Conservation (phyloP, 2,113 vertebrate genomes). For the Strix uralensis region DNA sequence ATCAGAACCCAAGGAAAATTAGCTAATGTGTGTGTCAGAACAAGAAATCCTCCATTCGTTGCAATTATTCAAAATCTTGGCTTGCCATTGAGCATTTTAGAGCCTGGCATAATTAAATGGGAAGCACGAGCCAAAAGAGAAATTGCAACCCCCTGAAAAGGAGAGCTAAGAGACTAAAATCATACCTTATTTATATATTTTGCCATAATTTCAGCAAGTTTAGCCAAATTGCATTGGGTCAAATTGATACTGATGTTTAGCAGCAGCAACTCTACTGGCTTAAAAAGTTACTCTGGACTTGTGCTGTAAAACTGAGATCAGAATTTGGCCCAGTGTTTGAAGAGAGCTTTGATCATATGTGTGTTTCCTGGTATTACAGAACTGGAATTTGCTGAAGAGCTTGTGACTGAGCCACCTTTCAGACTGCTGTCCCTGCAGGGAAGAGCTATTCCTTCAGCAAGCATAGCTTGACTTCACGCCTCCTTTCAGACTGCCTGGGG, state of each 20-base stretch:
- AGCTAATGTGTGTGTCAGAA: conserved; percentile 39
- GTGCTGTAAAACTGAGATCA: not conserved
- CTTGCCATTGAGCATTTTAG: conserved; percentile 18
- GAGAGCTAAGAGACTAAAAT: conserved; percentile 10
- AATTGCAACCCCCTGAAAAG: not conserved
- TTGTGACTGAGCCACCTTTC: not conserved
- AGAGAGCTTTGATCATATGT: not conserved
- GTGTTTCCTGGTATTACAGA: not conserved
- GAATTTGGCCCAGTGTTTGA: not conserved
- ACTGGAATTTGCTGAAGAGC: not conserved
- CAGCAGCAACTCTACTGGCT: not conserved
- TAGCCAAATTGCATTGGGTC: not conserved
- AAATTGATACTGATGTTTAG: not conserved
- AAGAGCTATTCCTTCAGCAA: not conserved
- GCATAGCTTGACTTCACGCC: not conserved
- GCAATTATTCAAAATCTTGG: conserved; percentile 63
- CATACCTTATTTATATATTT: conserved; percentile 2
- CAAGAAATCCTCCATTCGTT: conserved; percentile 40
- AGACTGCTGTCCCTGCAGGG: not conserved
- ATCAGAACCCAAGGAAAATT: conserved; percentile 55
- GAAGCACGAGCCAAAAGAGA: conserved; percentile 29
- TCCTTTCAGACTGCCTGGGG: not conserved
- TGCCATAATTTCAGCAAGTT: conserved; percentile 25
- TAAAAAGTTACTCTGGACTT: not conserved
- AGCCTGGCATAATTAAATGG: conserved; percentile 11